Base-by-base conservation (phyloP, 2,797 vertebrate genomes). In the Urophycis tenuis region DNA sequence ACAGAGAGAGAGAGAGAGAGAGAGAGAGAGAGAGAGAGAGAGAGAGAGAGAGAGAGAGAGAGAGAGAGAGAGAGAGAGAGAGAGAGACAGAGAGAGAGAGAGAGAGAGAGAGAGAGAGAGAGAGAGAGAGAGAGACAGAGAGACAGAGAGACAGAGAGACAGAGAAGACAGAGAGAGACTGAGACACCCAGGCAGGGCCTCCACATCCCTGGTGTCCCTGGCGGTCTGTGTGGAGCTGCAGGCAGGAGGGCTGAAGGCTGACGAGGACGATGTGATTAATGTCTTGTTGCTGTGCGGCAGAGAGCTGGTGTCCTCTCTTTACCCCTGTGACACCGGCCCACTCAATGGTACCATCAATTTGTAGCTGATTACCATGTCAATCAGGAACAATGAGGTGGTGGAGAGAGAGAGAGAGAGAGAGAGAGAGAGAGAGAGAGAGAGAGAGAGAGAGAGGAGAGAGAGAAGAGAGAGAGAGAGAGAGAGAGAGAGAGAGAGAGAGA, bases 341-440 rank as follows among this genome's bases (percentile, higher is more conserved):
- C 87, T 89, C 88, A 88, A 88, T 90, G 84, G 87, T 85, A 88
- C 89, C 87, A 91, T 91, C 87, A 91, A 84, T 91, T 89, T 86
- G 88, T 79, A 72, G 77, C 87, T 85, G n/a, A 93, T 95, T 94
- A 91, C 91, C 82, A 92, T 89, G 89, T 86, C 91, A 94, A 94
- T 90, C 84, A 88, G 82, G 74, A 85, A 89, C 92, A 92, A 93
- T 89, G 90, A 67, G 60, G 19, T 2, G 36, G 36, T 39, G 36
- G 74, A 39, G 74, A 12, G 60, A 1, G 77, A 78, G 75, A 75
- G 74, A 39, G 81, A 60, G 73, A 71, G 69, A 31, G 29, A 31
- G 29, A 71, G 31, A 34, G 32, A 72, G 15, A 34, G 72, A 30
- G 3, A 41, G 3, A 60, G 53, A 8, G 22, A 60, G 90, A 88